phyloP scores from a whole-genome alignment of 2,797 vertebrate genomes.

The Octomys mimax region DNA sequence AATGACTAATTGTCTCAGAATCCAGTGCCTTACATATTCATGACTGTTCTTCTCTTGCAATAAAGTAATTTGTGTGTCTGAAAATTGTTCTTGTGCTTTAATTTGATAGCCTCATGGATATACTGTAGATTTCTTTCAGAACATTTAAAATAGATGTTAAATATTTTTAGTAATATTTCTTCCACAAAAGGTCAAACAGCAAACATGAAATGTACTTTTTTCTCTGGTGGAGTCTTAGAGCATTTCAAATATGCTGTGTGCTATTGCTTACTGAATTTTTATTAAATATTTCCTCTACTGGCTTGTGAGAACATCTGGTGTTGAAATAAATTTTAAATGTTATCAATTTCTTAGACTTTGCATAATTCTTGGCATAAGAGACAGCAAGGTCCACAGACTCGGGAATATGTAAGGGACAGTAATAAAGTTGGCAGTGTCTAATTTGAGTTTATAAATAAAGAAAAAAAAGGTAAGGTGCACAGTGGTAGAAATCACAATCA shows the following conservation, averaged over 20 bases:
- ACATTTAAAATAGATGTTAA: constrained; percentile 76
- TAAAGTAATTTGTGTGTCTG: constrained; percentile 71
- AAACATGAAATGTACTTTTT: background rate
- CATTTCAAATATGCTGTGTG: background rate
- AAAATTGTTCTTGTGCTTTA: constrained; percentile 51
- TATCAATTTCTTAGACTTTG: background rate
- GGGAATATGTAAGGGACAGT: fast-evolving
- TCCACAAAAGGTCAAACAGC: constrained; percentile 54
- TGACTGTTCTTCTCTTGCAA: constrained; percentile 77
- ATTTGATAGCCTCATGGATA: constrained; percentile 42
- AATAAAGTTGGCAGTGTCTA: background rate
- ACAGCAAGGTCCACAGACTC: background rate
- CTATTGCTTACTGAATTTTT: background rate
- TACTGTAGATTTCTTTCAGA: constrained; percentile 61
- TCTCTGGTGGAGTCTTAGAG: background rate
- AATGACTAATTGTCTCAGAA: constrained; percentile 85
- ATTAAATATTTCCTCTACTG: background rate
- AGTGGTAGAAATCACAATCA: background rate
- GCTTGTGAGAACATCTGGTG: background rate
- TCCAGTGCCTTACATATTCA: constrained; percentile 82
- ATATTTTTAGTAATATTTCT: constrained; percentile 69
- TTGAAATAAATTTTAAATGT: background rate
- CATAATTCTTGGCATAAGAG: background rate
- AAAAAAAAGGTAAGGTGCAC: background rate
- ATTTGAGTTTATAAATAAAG: background rate